Percentiles rank a stretch among this genome's conserved stretches.
These are phyloP conservation scores for Pantherophis vulpinus DNA, from an alignment of 2,797 vertebrate species.

Conservation along the genomic window DNA sequence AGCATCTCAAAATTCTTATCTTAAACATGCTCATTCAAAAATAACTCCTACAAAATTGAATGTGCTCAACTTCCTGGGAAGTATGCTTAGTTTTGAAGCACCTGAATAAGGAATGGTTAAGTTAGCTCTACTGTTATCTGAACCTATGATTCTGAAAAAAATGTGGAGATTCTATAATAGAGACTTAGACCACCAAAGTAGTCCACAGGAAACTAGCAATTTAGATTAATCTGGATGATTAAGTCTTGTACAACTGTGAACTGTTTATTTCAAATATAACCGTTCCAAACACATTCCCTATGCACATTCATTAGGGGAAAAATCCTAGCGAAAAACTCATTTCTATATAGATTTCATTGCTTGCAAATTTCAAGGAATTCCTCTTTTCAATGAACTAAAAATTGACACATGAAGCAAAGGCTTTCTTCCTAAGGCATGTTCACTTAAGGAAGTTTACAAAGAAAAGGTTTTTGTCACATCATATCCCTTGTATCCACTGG, in stretches of 20 bases:
- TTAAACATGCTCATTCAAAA: neutral
- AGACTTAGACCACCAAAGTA: conserved; percentile 21
- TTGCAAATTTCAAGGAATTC: neutral
- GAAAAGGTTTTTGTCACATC: neutral
- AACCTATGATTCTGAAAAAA: conserved; percentile 14
- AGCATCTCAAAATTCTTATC: neutral
- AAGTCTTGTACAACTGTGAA: conserved; percentile 8
- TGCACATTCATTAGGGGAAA: neutral
- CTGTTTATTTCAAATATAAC: neutral
- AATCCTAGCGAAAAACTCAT: neutral
- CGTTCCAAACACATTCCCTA: conserved; percentile 1
- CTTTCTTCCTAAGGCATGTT: neutral
- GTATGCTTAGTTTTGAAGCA: neutral
- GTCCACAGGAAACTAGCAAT: conserved; percentile 10
- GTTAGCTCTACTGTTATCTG: conserved; percentile 4
- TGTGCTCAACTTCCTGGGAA: neutral
- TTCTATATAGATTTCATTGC: neutral
- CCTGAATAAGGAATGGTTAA: neutral
- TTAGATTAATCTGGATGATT: conserved; percentile 16
- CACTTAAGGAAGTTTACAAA: neutral
- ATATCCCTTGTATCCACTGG: neutral
- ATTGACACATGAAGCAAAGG: neutral
- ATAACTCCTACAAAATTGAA: neutral
- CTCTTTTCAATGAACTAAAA: neutral
- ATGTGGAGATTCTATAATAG: conserved; percentile 19